Evolutionary conservation across 2,113 vertebrate genomes (phyloP), one percentile per base, ranked within the genome.

Genomic region (Gallinago undulata): DNA sequence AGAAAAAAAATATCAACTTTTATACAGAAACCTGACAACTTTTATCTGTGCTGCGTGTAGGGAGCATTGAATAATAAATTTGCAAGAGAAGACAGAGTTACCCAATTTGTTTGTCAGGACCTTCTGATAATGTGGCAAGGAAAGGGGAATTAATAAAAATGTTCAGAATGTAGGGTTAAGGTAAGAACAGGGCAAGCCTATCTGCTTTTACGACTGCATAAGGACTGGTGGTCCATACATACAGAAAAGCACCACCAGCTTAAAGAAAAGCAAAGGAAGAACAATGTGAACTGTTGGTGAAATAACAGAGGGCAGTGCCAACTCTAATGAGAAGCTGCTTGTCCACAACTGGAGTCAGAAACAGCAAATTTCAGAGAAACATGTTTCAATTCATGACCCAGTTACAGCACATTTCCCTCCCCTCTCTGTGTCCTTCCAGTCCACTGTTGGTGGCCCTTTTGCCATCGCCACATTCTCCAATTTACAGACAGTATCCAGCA

Each of bases 221-320:
- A 47, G 33, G 35, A 64, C 27, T 50, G 7, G 5, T 50, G 7
- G 5, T 41, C 43, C 5, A 8, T 55, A 35, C 0, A 0, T 31
- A 47, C 3, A 10, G 66, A 84, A 93, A 82, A 64, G 16, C 16
- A 25, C 16, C 37, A 30, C 5, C 35, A 43, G 28, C 21, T 68
- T 75, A 64, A 87, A 77, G 76, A 77, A 92, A 85, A 81, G 2
- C 41, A 55, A 22, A 84, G 55, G 72, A 92, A 63, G 23, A 37
- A 5, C 43, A 30, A 66, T 56, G 16, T 68, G 73, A 94, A 43
- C 30, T 72, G 13, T 7, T 68, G 60, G 33, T 33, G 30, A 84
- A 89, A 63, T 43, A 50, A 90, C 72, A 22, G 35, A 75, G 5
- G 15, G 39, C 84, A 43, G 68, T 17, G 18, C 53, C 80, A 91